These are phyloP conservation scores for Brachyrhaphis roseni DNA, from an alignment of 2,797 vertebrate species.

Conservation along the genomic window DNA sequence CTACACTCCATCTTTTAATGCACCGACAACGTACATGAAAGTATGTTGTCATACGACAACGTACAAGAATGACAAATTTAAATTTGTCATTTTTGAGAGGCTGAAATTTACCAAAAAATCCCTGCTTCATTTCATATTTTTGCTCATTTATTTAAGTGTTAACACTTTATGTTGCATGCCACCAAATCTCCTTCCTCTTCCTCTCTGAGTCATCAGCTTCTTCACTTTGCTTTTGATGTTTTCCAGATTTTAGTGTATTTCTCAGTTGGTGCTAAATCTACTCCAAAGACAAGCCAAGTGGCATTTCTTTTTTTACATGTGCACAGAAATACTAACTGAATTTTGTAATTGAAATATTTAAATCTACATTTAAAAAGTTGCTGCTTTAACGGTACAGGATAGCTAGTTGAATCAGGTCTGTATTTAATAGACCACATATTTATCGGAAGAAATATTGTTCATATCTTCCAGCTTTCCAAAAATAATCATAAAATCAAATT, in stretches of 20 bases:
- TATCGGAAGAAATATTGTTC: neutral
- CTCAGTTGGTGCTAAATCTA: neutral
- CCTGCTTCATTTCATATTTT: neutral
- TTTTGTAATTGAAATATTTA: neutral
- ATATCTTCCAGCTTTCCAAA: neutral
- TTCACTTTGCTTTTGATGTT: neutral
- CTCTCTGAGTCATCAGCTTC: slow-evolving; percentile 9
- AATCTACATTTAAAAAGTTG: neutral
- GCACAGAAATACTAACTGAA: neutral
- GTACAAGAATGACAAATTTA: too few species aligned
- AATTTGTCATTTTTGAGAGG: neutral
- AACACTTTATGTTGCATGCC: neutral
- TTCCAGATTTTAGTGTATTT: neutral
- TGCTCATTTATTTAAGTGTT: neutral
- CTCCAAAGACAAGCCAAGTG: neutral
- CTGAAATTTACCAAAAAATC: neutral
- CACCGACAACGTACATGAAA: neutral
- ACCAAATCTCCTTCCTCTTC: neutral
- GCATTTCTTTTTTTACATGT: neutral
- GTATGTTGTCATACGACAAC: neutral
- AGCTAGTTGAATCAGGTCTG: neutral
- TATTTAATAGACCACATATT: neutral
- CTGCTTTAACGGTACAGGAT: neutral
- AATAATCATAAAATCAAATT: neutral
- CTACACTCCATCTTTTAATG: neutral